Evolutionary conservation across 2,888 invertebrate species (phyloP).

Genomic region (Arctia plantaginis): DNA sequence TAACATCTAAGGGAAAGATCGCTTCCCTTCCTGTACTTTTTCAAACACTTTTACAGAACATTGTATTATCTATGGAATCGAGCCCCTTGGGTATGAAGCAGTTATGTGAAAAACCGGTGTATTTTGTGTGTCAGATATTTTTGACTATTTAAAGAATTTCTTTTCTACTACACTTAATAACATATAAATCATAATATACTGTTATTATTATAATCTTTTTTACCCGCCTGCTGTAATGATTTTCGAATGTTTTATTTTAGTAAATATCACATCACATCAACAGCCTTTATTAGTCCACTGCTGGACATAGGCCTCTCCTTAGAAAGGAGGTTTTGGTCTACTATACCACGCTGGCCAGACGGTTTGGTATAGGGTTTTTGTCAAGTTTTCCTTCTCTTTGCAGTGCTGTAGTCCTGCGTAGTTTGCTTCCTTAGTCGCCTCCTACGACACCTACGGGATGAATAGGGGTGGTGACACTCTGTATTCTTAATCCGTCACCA

Average conservation of each 20-base stretch:
- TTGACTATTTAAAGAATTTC: neutral
- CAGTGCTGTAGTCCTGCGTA: too few species aligned
- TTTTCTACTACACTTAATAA: neutral
- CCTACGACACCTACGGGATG: too few species aligned
- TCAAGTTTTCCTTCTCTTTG: too few species aligned
- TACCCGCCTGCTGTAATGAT: neutral
- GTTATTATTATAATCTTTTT: neutral
- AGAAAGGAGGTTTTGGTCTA: too few species aligned
- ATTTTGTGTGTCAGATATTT: neutral
- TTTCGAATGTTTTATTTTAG: neutral
- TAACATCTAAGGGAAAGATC: constrained; percentile 6
- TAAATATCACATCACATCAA: too few species aligned
- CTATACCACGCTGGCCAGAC: too few species aligned
- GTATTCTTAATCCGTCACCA: too few species aligned
- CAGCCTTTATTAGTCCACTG: too few species aligned
- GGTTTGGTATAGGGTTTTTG: too few species aligned
- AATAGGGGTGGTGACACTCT: too few species aligned
- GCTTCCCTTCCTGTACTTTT: neutral
- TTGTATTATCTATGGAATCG: neutral
- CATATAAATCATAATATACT: neutral
- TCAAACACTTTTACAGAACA: constrained; percentile 2
- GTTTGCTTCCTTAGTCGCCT: too few species aligned
- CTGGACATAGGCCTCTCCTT: too few species aligned
- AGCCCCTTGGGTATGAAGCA: neutral
- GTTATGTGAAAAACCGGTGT: neutral